Evolutionary conservation across 92 coral and sea anemone species (phyloP).

Genomic region (Phenganax stokvisi): DNA sequence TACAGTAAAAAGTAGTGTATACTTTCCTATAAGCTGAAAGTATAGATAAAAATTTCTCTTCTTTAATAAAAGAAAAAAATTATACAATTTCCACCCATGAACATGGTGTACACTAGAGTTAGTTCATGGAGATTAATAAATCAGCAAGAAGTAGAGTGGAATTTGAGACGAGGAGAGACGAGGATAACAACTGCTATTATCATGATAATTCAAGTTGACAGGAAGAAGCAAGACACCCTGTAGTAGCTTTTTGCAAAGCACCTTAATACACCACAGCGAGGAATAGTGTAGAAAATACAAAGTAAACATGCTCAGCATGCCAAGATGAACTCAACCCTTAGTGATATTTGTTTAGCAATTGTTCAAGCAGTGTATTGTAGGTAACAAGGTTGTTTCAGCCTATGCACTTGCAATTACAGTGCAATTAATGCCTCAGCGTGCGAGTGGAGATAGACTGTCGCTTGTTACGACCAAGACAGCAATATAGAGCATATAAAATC

Average conservation of each 20-base stretch:
- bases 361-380: conserved; percentile 3
- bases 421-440: conserved; percentile 32
- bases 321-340: background rate
- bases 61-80: background rate
- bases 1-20: no score
- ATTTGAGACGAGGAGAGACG: background rate
- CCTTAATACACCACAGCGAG: background rate
- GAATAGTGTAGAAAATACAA: background rate
- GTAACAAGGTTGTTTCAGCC: conserved; percentile 5
- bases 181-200: conserved; percentile 3
- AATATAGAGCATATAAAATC: background rate
- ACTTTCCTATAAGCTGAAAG: no score
- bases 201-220: conserved; percentile 12
- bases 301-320: conserved; percentile 33
- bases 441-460: conserved; percentile 1
- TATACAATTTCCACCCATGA: background rate
- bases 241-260: background rate
- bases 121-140: conserved; percentile 2
- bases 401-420: conserved; percentile 33
- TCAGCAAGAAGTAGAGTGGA: conserved; percentile 9
- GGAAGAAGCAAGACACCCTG: conserved; percentile 6
- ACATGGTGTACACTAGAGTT: background rate
- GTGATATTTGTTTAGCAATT: conserved; percentile 27
- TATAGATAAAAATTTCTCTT: no score
- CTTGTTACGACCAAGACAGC: conserved; percentile 12